phyloP scores from a whole-genome alignment of 2,888 invertebrate genomes.

The Dyspetes luteomarginatus region DNA sequence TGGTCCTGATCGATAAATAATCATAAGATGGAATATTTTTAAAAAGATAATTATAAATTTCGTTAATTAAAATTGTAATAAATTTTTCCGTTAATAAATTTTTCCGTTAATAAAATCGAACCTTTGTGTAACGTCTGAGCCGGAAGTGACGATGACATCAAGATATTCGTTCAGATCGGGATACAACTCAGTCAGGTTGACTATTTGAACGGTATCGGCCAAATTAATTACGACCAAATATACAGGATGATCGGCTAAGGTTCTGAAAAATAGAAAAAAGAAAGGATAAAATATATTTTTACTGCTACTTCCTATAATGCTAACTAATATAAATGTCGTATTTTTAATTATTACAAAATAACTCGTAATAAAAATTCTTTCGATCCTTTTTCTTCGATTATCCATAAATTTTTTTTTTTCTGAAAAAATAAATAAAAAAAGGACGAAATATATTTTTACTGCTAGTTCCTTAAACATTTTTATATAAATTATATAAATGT shows the following conservation, averaged over 20 bases:
- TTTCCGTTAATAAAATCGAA: constrained; percentile 5
- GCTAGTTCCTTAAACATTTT: too few species aligned
- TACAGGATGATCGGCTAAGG: constrained; percentile 66
- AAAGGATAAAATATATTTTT: background rate
- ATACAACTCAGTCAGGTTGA: constrained; percentile 72
- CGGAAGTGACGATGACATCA: constrained; percentile 61
- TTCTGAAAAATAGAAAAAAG: constrained; percentile 65
- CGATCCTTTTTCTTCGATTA: too few species aligned
- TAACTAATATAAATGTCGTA: too few species aligned
- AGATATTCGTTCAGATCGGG: constrained; percentile 68
- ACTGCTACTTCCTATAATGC: background rate
- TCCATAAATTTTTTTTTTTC: too few species aligned
- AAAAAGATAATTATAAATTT: background rate
- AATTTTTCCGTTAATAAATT: background rate
- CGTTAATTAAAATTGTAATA: background rate
- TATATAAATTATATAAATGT: too few species aligned
- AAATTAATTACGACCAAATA: constrained; percentile 74
- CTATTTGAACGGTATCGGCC: constrained; percentile 61
- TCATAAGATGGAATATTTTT: too few species aligned
- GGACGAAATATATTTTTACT: too few species aligned
- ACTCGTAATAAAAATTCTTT: too few species aligned
- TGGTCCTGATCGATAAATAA: background rate
- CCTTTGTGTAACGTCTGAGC: constrained; percentile 13
- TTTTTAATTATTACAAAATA: too few species aligned
- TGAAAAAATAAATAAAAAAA: too few species aligned